Base-by-base conservation (phyloP, 2,888 invertebrate species). In the Thelaira solivaga region DNA sequence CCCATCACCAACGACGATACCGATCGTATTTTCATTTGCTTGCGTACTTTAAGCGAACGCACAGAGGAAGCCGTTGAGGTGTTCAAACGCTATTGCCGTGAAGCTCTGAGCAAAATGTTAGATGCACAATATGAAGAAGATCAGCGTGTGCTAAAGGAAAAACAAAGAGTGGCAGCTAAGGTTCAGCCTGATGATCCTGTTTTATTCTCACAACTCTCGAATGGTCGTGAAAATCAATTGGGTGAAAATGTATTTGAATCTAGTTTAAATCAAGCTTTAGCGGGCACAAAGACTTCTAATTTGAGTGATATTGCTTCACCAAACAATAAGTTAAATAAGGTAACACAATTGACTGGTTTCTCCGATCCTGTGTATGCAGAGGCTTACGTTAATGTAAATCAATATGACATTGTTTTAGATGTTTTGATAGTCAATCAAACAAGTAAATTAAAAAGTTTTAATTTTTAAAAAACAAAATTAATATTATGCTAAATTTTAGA, bases 301-400 rank as follows among this genome's bases (percentile, higher is more conserved):
- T 82, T 88, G 13, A 89, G 90, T 41, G 91, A 92, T 72, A 87
- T 90, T 31, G 89, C 90, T n/a, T 89, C 91, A 20, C 91, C 92
- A 1, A 89, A 90, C 49, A 92, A 90, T 82, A 93, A 92, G 82
- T 86, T 93, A 16, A 93, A 93, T 79, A 94, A 94, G 89, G 97
- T 97, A 80, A 97, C 97, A 36, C 99, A 99, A 89, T 91, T 99
- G 85, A 99, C 99, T 3, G 99, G 99, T 11, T 99, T 99, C 90
- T 98, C 98, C 0, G 99, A 99, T 91, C 99, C 99, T 0, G 98
- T 99, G 76, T 99, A 99, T 89, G 97, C 99, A 0, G 99, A 99
- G 90, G 99, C 99, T n/a, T 97, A 99, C 86, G 99, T 99, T 1
- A 95, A 99, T 89, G 99, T 99, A 82, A 98, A 98, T 90, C 98